These are phyloP conservation scores for Psittacula cyanocephala DNA, from an alignment of 2,113 vertebrate genomes.

Conservation along the genomic window DNA sequence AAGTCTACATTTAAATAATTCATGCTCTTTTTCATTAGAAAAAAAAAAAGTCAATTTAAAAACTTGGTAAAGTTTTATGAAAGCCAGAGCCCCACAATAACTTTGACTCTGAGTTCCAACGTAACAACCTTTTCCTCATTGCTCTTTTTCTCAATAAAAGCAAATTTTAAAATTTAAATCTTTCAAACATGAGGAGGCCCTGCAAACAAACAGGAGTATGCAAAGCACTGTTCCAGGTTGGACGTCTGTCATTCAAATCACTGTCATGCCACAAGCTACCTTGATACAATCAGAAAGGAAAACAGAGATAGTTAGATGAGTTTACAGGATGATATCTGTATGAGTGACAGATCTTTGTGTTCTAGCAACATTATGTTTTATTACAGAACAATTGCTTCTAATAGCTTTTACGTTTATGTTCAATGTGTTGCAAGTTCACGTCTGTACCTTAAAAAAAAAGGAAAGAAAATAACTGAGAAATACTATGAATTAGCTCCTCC, in stretches of 20 bases:
- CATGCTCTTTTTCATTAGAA: slow-evolving; percentile 69
- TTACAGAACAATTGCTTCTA: slow-evolving; percentile 72
- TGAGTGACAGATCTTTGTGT: slow-evolving; percentile 73
- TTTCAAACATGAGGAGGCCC: slow-evolving; percentile 30
- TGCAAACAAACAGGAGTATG: slow-evolving; percentile 65
- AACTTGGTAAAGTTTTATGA: slow-evolving; percentile 75
- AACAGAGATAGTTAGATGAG: slow-evolving; percentile 53
- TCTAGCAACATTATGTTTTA: slow-evolving; percentile 65
- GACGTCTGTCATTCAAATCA: slow-evolving; percentile 67
- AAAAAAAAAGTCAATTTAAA: slow-evolving; percentile 72
- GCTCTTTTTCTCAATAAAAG: slow-evolving; percentile 59
- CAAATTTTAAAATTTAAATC: slow-evolving; percentile 69
- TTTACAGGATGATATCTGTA: slow-evolving; percentile 63
- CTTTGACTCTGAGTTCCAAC: slow-evolving; percentile 32
- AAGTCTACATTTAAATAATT: slow-evolving; percentile 66
- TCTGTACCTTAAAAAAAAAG: not conserved
- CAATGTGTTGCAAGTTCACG: slow-evolving; percentile 56
- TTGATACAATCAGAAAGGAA: slow-evolving; percentile 64
- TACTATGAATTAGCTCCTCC: not conserved
- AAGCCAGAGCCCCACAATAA: slow-evolving; percentile 48
- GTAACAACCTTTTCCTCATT: slow-evolving; percentile 11
- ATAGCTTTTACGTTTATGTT: slow-evolving; percentile 67
- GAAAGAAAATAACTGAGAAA: not conserved
- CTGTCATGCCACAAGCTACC: slow-evolving; percentile 53
- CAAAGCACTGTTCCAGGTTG: not conserved